Evolutionary conservation across 2,888 invertebrate species (phyloP), one percentile per base, ranked within the genome.

Genomic region (Plebejus melissa): DNA sequence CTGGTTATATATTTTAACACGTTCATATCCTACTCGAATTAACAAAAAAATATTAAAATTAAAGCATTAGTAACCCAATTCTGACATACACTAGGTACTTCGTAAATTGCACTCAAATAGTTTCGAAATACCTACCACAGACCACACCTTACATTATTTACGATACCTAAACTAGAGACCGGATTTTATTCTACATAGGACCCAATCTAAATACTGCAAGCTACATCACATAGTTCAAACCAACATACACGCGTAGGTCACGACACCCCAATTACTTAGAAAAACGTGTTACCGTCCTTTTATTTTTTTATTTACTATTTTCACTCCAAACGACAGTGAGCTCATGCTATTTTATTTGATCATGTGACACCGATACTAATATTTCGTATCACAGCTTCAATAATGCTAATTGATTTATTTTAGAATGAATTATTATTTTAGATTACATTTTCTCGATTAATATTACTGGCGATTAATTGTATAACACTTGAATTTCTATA

Each of bases 381-480:
- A 83, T 84, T 81, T 82, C 81, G 83, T 88, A 88, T 88, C 88
- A 88, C 88, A 88, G 88, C 84, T 85, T 84, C 69, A 80, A 84
- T 71, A 41, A 75, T 41, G 54, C 72, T 70, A 70, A 41, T 71
- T 58, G 58, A 75, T 54, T 54, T 54, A 54, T 54, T 54, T 54
- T 54, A 13, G 54, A 54, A 54, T 54, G 13, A 50, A 50, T 50
- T 50, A 50, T 50, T 50, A 71, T 28, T 50, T 72, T 72, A 46
- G 50, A 38, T 71, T 41, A 46, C 28, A 46, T 22, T 11, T 28
- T 46, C 46, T 38, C 13, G 22, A 71, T 4, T 41, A n/a, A 22
- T 22, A 70, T 46, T 70, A 70, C 11, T 46, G 70, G 70, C 41
- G 70, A 70, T 46, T 22, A 46, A 11, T 71, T 70, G 6, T 71